phyloP scores from a whole-genome alignment of 2,888 invertebrate genomes.

The Andrena bicolor region DNA sequence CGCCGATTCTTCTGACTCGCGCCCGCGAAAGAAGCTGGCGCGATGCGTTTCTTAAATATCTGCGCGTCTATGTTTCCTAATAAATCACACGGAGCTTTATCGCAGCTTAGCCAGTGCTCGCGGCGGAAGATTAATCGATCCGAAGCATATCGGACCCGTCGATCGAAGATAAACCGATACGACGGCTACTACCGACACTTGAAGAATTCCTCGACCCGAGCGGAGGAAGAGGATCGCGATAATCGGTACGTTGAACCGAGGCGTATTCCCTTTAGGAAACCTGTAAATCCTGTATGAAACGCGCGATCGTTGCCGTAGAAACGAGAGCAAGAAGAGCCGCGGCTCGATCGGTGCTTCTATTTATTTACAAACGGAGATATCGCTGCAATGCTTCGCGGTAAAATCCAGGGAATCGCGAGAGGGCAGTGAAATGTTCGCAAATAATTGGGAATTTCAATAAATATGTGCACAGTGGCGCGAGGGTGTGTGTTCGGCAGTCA shows the following conservation, averaged over 20 bases:
- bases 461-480: neutral
- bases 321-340: slow-evolving; percentile 10
- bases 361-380: neutral
- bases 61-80: slow-evolving; percentile 17
- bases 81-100: slow-evolving; percentile 57
- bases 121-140: slow-evolving; percentile 54
- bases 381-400: neutral
- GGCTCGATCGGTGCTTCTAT: neutral
- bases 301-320: slow-evolving; percentile 4
- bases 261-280: slow-evolving; percentile 53
- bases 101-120: slow-evolving; percentile 6
- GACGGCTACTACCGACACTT: slow-evolving; percentile 24
- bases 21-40: neutral
- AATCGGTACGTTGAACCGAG: slow-evolving; percentile 49
- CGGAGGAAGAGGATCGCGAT: slow-evolving; percentile 45
- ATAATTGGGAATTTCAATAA: neutral
- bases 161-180: slow-evolving; percentile 52
- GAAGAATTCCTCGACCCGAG: slow-evolving; percentile 51
- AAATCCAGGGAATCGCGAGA: neutral
- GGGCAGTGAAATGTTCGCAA: neutral
- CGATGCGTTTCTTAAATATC: slow-evolving; percentile 44
- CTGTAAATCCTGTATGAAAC: slow-evolving; percentile 50
- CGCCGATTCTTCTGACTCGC: neutral
- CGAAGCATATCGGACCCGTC: slow-evolving; percentile 15
- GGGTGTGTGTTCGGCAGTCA: too few species aligned